phyloP scores from a whole-genome alignment of 2,888 invertebrate species.

The Caenorhabditis macrosperma region DNA sequence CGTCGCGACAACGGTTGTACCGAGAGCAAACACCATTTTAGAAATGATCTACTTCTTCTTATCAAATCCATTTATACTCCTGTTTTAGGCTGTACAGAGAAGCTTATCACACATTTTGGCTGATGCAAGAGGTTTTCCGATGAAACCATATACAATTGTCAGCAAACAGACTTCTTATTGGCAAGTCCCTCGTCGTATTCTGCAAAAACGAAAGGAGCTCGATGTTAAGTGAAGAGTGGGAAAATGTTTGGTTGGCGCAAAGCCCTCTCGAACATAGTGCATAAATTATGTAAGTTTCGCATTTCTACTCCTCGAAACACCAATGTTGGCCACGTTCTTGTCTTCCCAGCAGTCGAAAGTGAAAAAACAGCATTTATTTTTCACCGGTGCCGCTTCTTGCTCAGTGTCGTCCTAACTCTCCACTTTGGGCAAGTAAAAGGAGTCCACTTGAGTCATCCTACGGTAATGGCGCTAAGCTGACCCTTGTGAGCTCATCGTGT shows the following conservation, averaged over 20 bases:
- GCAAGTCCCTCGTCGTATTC: background rate
- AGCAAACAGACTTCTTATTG: conserved; percentile 8
- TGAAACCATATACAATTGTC: conserved; percentile 28
- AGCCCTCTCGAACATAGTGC: conserved; percentile 20
- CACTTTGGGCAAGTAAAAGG: conserved; percentile 8
- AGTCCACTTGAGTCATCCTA: conserved; percentile 39
- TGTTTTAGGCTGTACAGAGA: background rate
- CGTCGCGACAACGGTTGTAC: background rate
- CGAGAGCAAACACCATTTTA: background rate
- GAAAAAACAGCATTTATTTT: conserved; percentile 37
- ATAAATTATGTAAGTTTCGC: conserved; percentile 34
- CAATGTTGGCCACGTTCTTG: conserved; percentile 18
- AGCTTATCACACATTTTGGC: conserved; percentile 46
- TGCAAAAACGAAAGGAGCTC: background rate
- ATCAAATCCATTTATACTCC: conserved; percentile 35
- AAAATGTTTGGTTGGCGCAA: background rate
- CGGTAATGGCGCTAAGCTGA: too few species aligned
- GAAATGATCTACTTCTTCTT: conserved; percentile 8
- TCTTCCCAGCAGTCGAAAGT: background rate
- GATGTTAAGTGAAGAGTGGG: background rate
- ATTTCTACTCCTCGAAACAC: conserved; percentile 8
- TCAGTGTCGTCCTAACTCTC: conserved; percentile 25
- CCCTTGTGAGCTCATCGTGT: conserved; percentile 1
- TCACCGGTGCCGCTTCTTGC: conserved; percentile 8
- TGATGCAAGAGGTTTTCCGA: conserved; percentile 43